A percentile compares a stretch with the other conserved stretches of the same genome.
Conservation (phyloP, 2,888 invertebrate species). For the Euzetes globulus region DNA sequence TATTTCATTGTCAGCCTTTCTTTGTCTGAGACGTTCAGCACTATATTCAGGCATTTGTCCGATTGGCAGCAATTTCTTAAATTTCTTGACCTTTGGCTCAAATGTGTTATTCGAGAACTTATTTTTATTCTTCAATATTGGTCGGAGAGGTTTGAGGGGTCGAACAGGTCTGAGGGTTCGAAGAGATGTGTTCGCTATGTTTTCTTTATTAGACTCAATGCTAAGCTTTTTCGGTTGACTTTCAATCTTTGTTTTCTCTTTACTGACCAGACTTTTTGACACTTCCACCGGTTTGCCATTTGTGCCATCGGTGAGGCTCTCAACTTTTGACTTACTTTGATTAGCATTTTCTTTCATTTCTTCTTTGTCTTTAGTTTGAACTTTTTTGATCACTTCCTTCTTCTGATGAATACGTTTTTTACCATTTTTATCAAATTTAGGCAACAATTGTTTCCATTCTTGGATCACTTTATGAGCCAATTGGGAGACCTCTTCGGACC, state of each 20-base stretch:
- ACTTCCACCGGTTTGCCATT: too few species aligned
- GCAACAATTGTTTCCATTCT: neutral
- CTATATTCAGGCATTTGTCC: constrained; percentile 9
- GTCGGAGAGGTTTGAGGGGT: too few species aligned
- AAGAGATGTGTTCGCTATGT: too few species aligned
- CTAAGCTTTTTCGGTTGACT: too few species aligned
- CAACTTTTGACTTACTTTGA: too few species aligned
- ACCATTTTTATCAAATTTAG: neutral
- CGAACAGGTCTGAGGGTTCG: too few species aligned
- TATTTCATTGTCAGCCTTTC: neutral
- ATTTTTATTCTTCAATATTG: neutral
- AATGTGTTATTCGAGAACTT: neutral
- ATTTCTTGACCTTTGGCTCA: neutral
- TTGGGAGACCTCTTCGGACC: neutral
- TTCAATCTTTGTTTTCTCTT: too few species aligned
- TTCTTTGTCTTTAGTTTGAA: neutral
- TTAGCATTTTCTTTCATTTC: neutral
- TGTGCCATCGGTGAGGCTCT: too few species aligned
- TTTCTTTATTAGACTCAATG: too few species aligned
- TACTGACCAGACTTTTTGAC: too few species aligned
- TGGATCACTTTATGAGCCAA: neutral
- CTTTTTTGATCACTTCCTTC: neutral
- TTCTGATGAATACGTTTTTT: neutral
- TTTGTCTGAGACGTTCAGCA: neutral
- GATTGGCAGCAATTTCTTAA: neutral